Conservation (phyloP, 2,113 vertebrate genomes). For the Dissostichus mawsoni region DNA sequence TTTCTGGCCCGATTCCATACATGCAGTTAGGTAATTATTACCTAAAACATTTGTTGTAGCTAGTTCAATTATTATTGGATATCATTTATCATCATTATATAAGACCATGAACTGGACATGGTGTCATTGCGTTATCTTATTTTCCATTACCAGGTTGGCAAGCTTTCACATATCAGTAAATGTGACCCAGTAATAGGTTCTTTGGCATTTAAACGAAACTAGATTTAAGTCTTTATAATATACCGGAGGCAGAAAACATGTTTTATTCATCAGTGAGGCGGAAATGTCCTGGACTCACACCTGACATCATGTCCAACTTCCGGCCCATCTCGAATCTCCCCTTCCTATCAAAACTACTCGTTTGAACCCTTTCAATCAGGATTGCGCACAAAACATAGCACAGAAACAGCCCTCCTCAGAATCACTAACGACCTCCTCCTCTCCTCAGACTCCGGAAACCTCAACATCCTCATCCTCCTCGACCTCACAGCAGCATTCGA, state of each 20-base stretch:
- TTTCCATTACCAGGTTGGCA: not conserved
- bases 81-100: not conserved
- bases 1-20: not conserved
- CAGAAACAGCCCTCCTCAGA: too few species aligned
- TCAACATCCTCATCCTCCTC: too few species aligned
- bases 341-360: too few species aligned
- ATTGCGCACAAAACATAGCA: too few species aligned
- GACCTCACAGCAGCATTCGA: too few species aligned
- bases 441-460: too few species aligned
- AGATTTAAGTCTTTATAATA: not conserved
- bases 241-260: not conserved
- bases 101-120: not conserved
- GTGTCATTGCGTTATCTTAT: not conserved
- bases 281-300: not conserved
- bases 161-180: not conserved
- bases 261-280: slow-evolving; percentile 7
- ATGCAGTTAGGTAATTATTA: not conserved
- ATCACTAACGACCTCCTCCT: too few species aligned
- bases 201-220: not conserved
- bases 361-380: too few species aligned
- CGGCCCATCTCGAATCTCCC: too few species aligned
- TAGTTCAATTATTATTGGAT: too few species aligned
- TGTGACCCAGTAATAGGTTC: not conserved
- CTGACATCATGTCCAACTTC: too few species aligned
- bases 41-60: not conserved